Conservation (phyloP, 2,888 invertebrate species). For the Sesamia inferens region DNA sequence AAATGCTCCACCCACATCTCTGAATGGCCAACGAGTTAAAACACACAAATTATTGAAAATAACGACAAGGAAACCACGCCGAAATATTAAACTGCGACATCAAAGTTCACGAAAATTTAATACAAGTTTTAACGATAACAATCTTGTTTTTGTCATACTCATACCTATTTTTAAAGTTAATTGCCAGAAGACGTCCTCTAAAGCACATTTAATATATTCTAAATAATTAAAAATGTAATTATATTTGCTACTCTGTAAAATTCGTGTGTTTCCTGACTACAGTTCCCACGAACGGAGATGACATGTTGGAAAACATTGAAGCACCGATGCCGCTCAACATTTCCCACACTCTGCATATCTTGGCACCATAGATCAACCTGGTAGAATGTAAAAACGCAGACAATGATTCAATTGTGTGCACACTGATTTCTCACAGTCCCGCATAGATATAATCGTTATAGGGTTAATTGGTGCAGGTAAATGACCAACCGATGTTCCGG, state of each 20-base stretch:
- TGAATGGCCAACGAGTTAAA: constrained; percentile 48
- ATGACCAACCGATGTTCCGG: constrained; percentile 85
- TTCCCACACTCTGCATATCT: constrained; percentile 90
- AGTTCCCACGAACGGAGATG: constrained; percentile 87
- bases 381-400: constrained; percentile 87
- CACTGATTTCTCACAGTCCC: constrained; percentile 88
- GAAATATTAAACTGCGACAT: constrained; percentile 15
- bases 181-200: constrained; percentile 17
- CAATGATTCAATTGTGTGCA: constrained; percentile 89
- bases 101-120: constrained; percentile 14
- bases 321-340: constrained; percentile 74
- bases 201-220: constrained; percentile 44
- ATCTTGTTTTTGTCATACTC: constrained; percentile 22
- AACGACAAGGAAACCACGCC: constrained; percentile 18
- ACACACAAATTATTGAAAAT: constrained; percentile 23
- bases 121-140: constrained; percentile 13
- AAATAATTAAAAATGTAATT: constrained; percentile 74
- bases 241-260: constrained; percentile 73
- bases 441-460: constrained; percentile 84
- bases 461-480: constrained; percentile 87
- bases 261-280: constrained; percentile 69
- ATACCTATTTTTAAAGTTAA: constrained; percentile 12
- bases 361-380: constrained; percentile 87
- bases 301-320: constrained; percentile 83
- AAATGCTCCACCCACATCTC: constrained; percentile 53